Evolutionary conservation across 2,113 vertebrate species (phyloP).

Genomic region (Porphyrio hochstetteri): DNA sequence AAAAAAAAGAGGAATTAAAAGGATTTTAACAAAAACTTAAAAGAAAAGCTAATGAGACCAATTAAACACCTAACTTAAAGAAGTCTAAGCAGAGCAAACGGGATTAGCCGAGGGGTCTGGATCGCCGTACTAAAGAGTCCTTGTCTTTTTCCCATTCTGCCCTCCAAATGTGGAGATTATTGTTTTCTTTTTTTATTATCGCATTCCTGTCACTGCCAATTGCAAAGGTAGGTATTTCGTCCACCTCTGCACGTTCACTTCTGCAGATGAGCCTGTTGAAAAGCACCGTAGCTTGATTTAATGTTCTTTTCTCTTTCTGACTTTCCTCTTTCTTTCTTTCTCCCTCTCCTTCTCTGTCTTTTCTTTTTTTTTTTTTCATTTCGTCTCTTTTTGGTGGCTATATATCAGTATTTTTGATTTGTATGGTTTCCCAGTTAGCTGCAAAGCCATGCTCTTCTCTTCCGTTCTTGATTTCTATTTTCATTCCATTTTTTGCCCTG

Average conservation of each 20-base stretch:
- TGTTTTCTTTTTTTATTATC: slow-evolving; percentile 94
- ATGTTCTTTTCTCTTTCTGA: slow-evolving; percentile 83
- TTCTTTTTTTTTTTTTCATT: slow-evolving; percentile 46
- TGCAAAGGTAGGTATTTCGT: slow-evolving; percentile 96
- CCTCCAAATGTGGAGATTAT: slow-evolving; percentile 95
- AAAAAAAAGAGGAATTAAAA: background rate
- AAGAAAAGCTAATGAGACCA: background rate
- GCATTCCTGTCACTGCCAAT: slow-evolving; percentile 96
- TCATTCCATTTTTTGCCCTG: background rate
- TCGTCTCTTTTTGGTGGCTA: slow-evolving; percentile 77
- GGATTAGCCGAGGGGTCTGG: slow-evolving; percentile 84
- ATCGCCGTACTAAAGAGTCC: slow-evolving; percentile 92
- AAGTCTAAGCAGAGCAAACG: slow-evolving; percentile 67
- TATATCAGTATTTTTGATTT: slow-evolving; percentile 58
- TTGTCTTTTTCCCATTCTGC: slow-evolving; percentile 94
- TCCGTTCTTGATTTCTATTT: background rate
- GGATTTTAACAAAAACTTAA: background rate
- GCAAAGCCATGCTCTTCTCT: slow-evolving; percentile 82
- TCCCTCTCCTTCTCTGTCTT: slow-evolving; percentile 67
- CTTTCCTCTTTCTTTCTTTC: slow-evolving; percentile 71
- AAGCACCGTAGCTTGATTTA: slow-evolving; percentile 98
- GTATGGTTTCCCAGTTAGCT: slow-evolving; percentile 84
- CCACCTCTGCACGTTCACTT: slow-evolving; percentile 95
- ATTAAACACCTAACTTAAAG: too few relatives aligned
- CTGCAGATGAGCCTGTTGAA: slow-evolving; percentile 96